These are phyloP conservation scores for Agrilus biguttatus DNA, from an alignment of 2,888 invertebrate species.

Conservation along the genomic window DNA sequence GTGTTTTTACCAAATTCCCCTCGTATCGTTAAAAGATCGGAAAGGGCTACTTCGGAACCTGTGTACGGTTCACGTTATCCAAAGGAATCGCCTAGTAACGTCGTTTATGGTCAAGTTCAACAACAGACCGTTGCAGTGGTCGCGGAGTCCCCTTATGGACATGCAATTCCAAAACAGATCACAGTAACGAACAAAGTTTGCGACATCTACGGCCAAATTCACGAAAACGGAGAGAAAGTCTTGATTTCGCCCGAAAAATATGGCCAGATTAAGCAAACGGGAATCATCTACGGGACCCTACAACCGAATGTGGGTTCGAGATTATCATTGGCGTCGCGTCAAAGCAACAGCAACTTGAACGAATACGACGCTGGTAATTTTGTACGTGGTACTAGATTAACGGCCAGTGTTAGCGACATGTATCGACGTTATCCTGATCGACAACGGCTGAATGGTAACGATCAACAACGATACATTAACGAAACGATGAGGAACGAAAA, in stretches of 20 bases:
- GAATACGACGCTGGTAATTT: constrained; percentile 15
- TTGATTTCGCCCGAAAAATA: constrained; percentile 7
- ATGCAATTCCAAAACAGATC: constrained; percentile 14
- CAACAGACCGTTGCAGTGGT: not conserved
- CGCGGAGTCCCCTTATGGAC: constrained; percentile 7
- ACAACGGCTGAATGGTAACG: constrained; percentile 6
- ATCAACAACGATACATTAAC: constrained; percentile 4
- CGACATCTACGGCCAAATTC: constrained; percentile 31
- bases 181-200: constrained; percentile 27
- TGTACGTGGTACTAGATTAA: constrained; percentile 26
- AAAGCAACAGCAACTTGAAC: constrained; percentile 15
- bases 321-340: constrained; percentile 12
- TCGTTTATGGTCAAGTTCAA: not conserved
- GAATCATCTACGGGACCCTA: constrained; percentile 27
- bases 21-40: not conserved
- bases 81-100: not conserved
- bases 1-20: constrained; percentile 20
- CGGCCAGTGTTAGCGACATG: constrained; percentile 30
- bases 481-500: constrained; percentile 4
- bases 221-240: constrained; percentile 18
- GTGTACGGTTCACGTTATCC: not conserved
- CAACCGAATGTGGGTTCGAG: constrained; percentile 14
- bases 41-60: constrained; percentile 1
- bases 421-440: constrained; percentile 15
- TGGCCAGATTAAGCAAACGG: constrained; percentile 17